These are phyloP conservation scores for Drosophila nigricruria DNA, from an alignment of 2,888 invertebrate species.

Conservation along the genomic window DNA sequence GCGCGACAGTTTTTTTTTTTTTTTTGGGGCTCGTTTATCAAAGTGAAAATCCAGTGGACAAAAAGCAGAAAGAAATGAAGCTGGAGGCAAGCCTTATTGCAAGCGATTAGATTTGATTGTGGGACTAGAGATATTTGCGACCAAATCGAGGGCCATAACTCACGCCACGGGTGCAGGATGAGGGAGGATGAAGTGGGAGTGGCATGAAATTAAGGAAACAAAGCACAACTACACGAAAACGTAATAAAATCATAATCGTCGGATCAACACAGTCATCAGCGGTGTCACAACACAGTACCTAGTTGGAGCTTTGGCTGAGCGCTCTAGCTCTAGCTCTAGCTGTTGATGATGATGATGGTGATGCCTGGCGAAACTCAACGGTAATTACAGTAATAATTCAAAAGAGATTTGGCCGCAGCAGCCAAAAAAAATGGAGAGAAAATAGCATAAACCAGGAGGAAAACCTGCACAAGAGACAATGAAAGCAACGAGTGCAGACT, in stretches of 20 bases:
- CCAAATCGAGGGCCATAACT: conserved; percentile 64
- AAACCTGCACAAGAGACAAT: conserved; percentile 67
- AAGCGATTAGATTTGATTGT: conserved; percentile 80
- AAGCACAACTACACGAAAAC: conserved; percentile 78
- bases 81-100: conserved; percentile 63
- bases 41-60: conserved; percentile 56
- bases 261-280: conserved; percentile 85
- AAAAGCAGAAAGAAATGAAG: conserved; percentile 28
- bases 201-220: conserved; percentile 73
- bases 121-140: conserved; percentile 20
- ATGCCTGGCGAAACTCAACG: conserved; percentile 71
- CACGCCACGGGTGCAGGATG: conserved; percentile 61
- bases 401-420: conserved; percentile 78
- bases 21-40: conserved; percentile 69
- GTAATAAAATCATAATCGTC: conserved; percentile 84
- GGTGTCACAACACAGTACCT: conserved; percentile 76
- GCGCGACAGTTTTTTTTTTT: conserved; percentile 38
- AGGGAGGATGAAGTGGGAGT: conserved; percentile 3
- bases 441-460: background rate
- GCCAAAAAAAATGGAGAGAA: conserved; percentile 25
- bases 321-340: conserved; percentile 10
- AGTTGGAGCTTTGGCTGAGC: conserved; percentile 10
- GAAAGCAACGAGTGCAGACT: conserved; percentile 50
- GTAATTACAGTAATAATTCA: conserved; percentile 85
- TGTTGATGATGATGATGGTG: conserved; percentile 14